These are phyloP conservation scores for Galeopsomyia nigrocyanea DNA, from an alignment of 2,888 invertebrate genomes.

Conservation along the genomic window DNA sequence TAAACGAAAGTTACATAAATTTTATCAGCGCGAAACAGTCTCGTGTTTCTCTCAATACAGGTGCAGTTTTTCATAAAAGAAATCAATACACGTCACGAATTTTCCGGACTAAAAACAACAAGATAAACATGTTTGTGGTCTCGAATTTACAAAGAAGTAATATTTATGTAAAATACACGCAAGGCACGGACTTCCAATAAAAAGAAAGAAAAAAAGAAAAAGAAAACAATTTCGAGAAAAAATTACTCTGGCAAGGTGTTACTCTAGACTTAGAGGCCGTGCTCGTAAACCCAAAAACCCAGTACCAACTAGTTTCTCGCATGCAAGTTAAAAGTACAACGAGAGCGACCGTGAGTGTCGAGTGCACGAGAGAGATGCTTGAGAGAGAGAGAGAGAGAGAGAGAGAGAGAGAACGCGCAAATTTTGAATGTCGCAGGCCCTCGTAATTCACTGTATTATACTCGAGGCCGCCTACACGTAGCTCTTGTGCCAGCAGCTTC, in stretches of 20 bases:
- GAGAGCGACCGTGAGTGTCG: constrained; percentile 2
- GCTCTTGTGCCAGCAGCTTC: background rate
- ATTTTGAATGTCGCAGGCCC: constrained; percentile 14
- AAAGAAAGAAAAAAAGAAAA: no score
- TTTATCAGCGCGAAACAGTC: no score
- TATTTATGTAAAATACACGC: no score
- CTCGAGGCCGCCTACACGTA: constrained; percentile 22
- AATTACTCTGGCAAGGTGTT: constrained; percentile 15
- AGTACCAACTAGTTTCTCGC: constrained; percentile 19
- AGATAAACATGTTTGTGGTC: no score
- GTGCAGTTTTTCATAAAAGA: no score
- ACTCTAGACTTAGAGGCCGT: constrained; percentile 24
- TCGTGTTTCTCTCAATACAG: no score
- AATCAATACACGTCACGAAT: no score
- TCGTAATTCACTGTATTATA: constrained; percentile 25
- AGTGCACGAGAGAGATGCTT: background rate
- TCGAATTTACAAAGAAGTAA: no score
- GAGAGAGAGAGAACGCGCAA: constrained; percentile 6
- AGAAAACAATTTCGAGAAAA: constrained; percentile 1
- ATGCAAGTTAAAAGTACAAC: constrained; percentile 16
- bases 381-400: no score
- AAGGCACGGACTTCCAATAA: no score
- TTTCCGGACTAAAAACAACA: no score
- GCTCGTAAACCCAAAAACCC: constrained; percentile 46
- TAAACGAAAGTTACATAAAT: no score